Evolutionary conservation across 1,140 invertebrate genomes (phyloP).

Genomic region (Neodiprion lecontei): DNA sequence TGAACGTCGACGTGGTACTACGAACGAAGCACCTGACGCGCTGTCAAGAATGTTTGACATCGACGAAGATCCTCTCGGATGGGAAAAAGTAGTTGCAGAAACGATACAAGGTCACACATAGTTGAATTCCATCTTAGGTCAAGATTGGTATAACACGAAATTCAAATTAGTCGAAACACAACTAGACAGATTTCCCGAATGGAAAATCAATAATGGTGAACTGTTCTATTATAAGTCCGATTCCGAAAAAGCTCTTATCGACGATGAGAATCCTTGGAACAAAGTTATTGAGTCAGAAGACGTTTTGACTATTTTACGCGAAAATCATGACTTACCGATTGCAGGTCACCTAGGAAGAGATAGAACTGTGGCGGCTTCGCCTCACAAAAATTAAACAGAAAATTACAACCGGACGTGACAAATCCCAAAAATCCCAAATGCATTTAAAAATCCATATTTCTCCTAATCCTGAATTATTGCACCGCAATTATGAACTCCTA

Average conservation of each 20-base stretch:
- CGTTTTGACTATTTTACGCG: conserved; percentile 12
- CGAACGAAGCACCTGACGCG: conserved; percentile 24
- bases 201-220: conserved; percentile 17
- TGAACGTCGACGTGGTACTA: conserved; percentile 18
- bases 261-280: conserved; percentile 29
- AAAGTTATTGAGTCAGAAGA: conserved; percentile 15
- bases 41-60: conserved; percentile 24
- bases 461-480: too few relatives aligned
- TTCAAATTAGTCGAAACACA: conserved; percentile 2
- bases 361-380: too few relatives aligned
- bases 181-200: conserved; percentile 25
- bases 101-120: conserved; percentile 14
- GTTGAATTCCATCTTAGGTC: conserved; percentile 18
- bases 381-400: too few relatives aligned
- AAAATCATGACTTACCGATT: conserved; percentile 21
- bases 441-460: too few relatives aligned
- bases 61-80: conserved; percentile 17
- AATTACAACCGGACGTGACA: too few relatives aligned
- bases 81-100: conserved; percentile 20
- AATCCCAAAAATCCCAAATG: too few relatives aligned
- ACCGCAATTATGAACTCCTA: too few relatives aligned
- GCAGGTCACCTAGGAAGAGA: conserved; percentile 23
- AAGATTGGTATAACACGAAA: conserved; percentile 20
- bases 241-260: not conserved
- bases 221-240: conserved; percentile 22